phyloP scores from a whole-genome alignment of 2,888 invertebrate genomes.

The Anarsia innoxiella region DNA sequence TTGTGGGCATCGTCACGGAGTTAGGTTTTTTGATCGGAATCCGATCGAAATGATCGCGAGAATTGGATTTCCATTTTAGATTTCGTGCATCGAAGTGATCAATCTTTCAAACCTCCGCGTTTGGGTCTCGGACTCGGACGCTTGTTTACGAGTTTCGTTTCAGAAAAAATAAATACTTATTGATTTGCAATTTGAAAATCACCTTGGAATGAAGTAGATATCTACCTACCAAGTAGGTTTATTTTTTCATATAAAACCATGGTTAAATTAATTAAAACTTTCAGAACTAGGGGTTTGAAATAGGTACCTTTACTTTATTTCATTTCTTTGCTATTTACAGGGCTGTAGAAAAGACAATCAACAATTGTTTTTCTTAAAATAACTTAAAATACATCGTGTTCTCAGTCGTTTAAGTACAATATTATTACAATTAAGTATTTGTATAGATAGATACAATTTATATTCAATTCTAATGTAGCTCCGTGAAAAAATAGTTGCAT shows the following conservation, averaged over 20 bases:
- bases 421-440: too few relatives aligned
- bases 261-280: conserved; percentile 20
- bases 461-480: conserved; percentile 43
- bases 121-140: conserved; percentile 16
- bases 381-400: conserved; percentile 63
- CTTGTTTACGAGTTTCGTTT: conserved; percentile 25
- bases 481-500: conserved; percentile 60
- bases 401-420: conserved; percentile 58
- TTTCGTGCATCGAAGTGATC: conserved; percentile 54
- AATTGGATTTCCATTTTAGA: conserved; percentile 71
- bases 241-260: too few relatives aligned
- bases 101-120: conserved; percentile 44
- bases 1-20: conserved; percentile 69
- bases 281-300: conserved; percentile 39
- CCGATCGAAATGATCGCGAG: conserved; percentile 70
- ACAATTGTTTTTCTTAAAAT: conserved; percentile 55
- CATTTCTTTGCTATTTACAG: conserved; percentile 63
- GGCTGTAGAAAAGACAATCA: conserved; percentile 67
- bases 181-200: too few relatives aligned
- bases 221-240: too few relatives aligned
- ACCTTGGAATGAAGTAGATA: too few relatives aligned
- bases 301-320: conserved; percentile 42
- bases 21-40: conserved; percentile 67
- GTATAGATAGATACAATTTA: too few relatives aligned
- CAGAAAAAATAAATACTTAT: conserved; percentile 24